These are phyloP conservation scores for Urechis unicinctus DNA, from an alignment of 2,888 invertebrate species.

Conservation along the genomic window DNA sequence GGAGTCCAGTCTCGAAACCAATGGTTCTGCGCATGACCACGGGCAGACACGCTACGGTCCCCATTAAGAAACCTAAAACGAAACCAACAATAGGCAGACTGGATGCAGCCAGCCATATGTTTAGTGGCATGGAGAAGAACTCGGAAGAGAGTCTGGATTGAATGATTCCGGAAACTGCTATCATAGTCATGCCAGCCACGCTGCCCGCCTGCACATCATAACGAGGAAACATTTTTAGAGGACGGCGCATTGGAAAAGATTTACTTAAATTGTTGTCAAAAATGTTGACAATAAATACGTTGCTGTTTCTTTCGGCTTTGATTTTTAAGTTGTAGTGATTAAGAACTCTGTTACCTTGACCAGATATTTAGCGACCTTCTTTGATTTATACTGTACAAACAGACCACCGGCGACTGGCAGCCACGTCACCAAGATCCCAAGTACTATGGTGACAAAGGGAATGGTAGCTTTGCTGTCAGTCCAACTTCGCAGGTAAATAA, in stretches of 20 bases:
- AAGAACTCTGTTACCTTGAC: slow-evolving; percentile 35
- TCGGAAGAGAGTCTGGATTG: slow-evolving; percentile 33
- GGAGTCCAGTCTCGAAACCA: slow-evolving; percentile 35
- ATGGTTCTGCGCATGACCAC: slow-evolving; percentile 26
- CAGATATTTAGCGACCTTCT: slow-evolving; percentile 22
- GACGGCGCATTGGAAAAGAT: not conserved
- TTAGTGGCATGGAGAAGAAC: slow-evolving; percentile 25
- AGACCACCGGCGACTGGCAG: slow-evolving; percentile 31
- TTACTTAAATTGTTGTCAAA: no score
- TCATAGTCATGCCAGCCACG: slow-evolving; percentile 26
- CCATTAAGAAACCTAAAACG: slow-evolving; percentile 27
- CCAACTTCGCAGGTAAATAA: slow-evolving; percentile 34
- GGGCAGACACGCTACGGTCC: slow-evolving; percentile 24
- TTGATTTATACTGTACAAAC: slow-evolving; percentile 28
- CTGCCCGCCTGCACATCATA: slow-evolving; percentile 37
- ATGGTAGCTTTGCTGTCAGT: slow-evolving; percentile 26
- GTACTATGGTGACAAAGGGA: slow-evolving; percentile 33
- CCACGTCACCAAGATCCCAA: slow-evolving; percentile 28
- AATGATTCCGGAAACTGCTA: slow-evolving; percentile 30
- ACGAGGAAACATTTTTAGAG: not conserved
- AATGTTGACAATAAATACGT: no score
- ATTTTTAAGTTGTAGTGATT: no score
- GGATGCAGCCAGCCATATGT: slow-evolving; percentile 26
- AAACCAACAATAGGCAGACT: slow-evolving; percentile 30
- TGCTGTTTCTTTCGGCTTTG: no score